Conservation (phyloP, 1,140 invertebrate species). For the Heterodera schachtii region DNA sequence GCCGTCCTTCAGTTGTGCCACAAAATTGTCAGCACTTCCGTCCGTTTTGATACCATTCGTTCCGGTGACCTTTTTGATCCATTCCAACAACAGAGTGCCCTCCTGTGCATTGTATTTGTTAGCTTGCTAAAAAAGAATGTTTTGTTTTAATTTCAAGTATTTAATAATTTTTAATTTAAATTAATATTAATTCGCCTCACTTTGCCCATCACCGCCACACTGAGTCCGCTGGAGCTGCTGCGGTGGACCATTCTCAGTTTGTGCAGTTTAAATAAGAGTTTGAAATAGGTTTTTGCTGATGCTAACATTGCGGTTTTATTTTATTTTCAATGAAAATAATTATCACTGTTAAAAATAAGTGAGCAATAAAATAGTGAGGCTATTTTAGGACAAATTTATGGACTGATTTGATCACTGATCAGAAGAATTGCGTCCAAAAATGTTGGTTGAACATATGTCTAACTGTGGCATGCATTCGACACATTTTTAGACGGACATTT, state of each 20-base stretch:
- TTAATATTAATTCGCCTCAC: neutral
- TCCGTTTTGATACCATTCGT: constrained; percentile 76
- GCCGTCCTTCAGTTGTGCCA: constrained; percentile 68
- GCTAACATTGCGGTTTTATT: neutral
- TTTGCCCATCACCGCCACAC: neutral
- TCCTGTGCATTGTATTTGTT: constrained; percentile 87
- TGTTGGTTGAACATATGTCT: too few species aligned
- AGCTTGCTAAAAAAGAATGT: constrained; percentile 37
- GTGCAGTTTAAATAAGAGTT: neutral
- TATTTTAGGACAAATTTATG: too few species aligned
- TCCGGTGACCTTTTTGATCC: constrained; percentile 81
- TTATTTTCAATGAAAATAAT: too few species aligned
- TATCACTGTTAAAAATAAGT: too few species aligned
- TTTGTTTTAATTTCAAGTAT: neutral
- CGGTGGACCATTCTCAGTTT: neutral
- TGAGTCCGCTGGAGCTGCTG: neutral
- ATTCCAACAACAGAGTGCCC: constrained; percentile 83
- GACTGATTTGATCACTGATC: too few species aligned
- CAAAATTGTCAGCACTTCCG: constrained; percentile 81
- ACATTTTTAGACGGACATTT: too few species aligned
- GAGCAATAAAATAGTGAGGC: too few species aligned
- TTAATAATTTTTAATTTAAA: constrained; percentile 4
- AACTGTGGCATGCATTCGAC: too few species aligned
- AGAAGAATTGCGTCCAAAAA: too few species aligned
- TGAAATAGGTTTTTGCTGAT: neutral